Base-by-base conservation (phyloP, 2,888 invertebrate genomes). In the Drosophila antonietae region DNA sequence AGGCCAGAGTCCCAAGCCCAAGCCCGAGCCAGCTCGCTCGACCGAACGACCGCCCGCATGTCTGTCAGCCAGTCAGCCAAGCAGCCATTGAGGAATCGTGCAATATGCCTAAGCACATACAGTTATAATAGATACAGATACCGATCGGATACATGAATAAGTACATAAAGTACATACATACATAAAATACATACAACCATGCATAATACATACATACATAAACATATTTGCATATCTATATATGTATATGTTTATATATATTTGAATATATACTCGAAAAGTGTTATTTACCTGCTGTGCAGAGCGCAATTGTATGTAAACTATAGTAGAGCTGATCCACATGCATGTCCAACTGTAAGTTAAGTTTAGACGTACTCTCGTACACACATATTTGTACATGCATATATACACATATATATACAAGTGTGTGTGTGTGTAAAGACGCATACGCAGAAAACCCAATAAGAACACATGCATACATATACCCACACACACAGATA, bases 341-440 rank as follows among this genome's bases (percentile, higher is more conserved):
- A 78, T 89, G 87, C 89, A 87, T 90, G 90, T 90, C 90, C 91
- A 87, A 88, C 81, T 90, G 90, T 90, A 90, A 90, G 85, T 83
- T 89, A 89, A 88, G 88, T 83, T 78, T 86, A 88, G 78, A 55
- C 68, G 74, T 83, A 85, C 74, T 72, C 78, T 68, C 80, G 80
- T 80, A 79, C 62, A 68, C 58, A 43, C 52, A 64, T 43, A 59
- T 49, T 49, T 51, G 41, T 58, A 58, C 39, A 61, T 65, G 55
- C 71, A 46, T 58, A 58, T 46, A 57, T 28, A 55, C 18, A 43
- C 6, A 44, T 20, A 20, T 5, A 55, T 7, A 55, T 53, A 60
- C 56, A 65, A 57, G 46, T 72, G 63, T 70, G 62, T 72, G 63
- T 70, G 62, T 68, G 64, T 60, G 57, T 56, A 49, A 5, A 37